Evolutionary conservation across 2,888 invertebrate genomes (phyloP), one percentile per base, ranked within the genome.

Genomic region (Acleris holmiana): DNA sequence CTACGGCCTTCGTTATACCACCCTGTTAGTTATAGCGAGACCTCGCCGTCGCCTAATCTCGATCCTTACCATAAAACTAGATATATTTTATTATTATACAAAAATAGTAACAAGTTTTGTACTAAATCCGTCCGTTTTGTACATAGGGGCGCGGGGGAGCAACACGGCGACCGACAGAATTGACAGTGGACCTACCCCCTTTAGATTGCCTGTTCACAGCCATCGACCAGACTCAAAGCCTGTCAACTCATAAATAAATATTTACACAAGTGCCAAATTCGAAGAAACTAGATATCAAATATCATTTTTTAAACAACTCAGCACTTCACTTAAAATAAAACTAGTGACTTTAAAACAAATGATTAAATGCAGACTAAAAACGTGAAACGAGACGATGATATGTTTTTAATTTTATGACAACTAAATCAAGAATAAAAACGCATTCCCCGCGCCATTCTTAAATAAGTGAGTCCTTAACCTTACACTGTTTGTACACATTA

Each of bases 41-140:
- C 77, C 17, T 68, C 77, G 79, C 79, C 78, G 73, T 74, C 47
- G 79, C 79, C 69, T 73, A 79, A 78, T 76, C 76, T 76, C 76
- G 67, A 67, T 71, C 69, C 71, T 71, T 72, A 81, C 79, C 82
- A 77, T 89, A 83, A 86, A 87, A 82, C 88, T 90, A 90, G 77
- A 86, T 83, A 89, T 76, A 79, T 78, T 81, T 82, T 86, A 81
- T 83, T 86, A 87, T 82, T 85, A 89, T 91, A 91, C 91, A 91
- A 91, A 91, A 90, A 91, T 91, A 91, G 91, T 89, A 91, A 91
- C 91, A 89, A 89, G 86, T 86, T 91, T 91, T 91, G 91, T 91
- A 91, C 91, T 91, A 88, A 80, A 82, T 86, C 80, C 86, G 81
- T 89, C 85, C 85, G 74, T 78, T 90, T 90, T 90, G 91, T 90